Conservation (phyloP, 2,888 invertebrate genomes). For the Beris chalybata region DNA sequence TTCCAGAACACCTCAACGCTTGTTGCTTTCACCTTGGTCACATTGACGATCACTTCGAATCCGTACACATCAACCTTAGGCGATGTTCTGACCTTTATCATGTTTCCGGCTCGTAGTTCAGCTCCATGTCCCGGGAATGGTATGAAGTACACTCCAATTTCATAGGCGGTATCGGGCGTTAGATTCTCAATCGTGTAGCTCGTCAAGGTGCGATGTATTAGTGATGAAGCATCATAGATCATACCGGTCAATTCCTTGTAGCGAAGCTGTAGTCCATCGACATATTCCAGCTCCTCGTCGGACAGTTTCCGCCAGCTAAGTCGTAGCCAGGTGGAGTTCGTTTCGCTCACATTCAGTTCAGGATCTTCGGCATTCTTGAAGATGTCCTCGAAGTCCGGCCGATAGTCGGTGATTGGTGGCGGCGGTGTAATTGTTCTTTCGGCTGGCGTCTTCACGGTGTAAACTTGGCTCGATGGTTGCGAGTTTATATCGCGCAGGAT, state of each 20-base stretch:
- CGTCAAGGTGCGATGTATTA: slow-evolving; percentile 80
- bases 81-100: slow-evolving; percentile 71
- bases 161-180: slow-evolving; percentile 76
- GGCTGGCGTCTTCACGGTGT: slow-evolving; percentile 71
- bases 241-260: slow-evolving; percentile 81
- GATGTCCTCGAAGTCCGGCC: slow-evolving; percentile 55
- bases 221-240: slow-evolving; percentile 80
- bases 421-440: slow-evolving; percentile 58
- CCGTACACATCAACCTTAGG: slow-evolving; percentile 76
- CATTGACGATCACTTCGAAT: slow-evolving; percentile 77
- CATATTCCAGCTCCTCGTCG: slow-evolving; percentile 77
- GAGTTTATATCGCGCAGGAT: slow-evolving; percentile 76
- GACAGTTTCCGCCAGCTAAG: slow-evolving; percentile 81
- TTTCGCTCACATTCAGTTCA: slow-evolving; percentile 70
- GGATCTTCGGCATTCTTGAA: slow-evolving; percentile 68
- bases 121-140: slow-evolving; percentile 80
- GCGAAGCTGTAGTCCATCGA: slow-evolving; percentile 85
- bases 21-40: slow-evolving; percentile 73
- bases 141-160: slow-evolving; percentile 80
- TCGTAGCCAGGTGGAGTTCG: slow-evolving; percentile 77
- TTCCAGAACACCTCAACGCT: slow-evolving; percentile 79
- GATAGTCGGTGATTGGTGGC: slow-evolving; percentile 59
- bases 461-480: slow-evolving; percentile 75
- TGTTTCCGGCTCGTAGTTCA: slow-evolving; percentile 73
- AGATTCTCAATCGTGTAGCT: slow-evolving; percentile 77